phyloP scores from a whole-genome alignment of 2,888 invertebrate genomes.

The Limnephilus marmoratus region DNA sequence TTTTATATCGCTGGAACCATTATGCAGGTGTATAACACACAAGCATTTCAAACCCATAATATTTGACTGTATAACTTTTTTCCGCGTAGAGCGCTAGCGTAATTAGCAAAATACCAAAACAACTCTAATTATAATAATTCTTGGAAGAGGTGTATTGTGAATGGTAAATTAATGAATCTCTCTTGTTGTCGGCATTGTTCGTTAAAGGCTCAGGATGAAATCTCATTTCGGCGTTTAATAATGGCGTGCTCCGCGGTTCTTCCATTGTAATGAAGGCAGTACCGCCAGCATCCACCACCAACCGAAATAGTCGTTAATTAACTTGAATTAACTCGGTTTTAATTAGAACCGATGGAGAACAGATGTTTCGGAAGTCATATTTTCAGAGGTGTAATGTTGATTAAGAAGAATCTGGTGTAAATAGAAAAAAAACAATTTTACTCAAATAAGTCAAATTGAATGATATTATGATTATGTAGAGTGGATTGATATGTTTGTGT shows the following conservation, averaged over 20 bases:
- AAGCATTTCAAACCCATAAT: not conserved
- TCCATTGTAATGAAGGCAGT: not conserved
- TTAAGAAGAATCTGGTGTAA: not conserved
- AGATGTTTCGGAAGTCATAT: constrained; percentile 24
- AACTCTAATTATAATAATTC: not conserved
- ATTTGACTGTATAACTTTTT: not conserved
- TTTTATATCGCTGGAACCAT: too few relatives aligned
- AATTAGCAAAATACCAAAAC: not conserved
- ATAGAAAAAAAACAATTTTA: not conserved
- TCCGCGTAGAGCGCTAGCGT: not conserved
- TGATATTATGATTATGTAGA: too few relatives aligned
- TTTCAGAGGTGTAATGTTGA: not conserved
- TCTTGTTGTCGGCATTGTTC: not conserved
- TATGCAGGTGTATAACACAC: not conserved
- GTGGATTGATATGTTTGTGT: too few relatives aligned
- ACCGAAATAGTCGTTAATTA: constrained; percentile 28
- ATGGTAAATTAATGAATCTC: not conserved
- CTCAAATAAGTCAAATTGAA: not conserved
- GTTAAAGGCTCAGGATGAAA: not conserved
- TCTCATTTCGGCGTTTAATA: not conserved
- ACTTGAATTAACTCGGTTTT: constrained; percentile 14
- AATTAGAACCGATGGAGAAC: constrained; percentile 19
- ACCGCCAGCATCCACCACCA: not conserved
- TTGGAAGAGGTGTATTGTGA: not conserved
- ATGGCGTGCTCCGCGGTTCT: not conserved